These are phyloP conservation scores for Pseudochirops cupreus DNA, from an alignment of 2,797 vertebrate genomes.

Conservation along the genomic window DNA sequence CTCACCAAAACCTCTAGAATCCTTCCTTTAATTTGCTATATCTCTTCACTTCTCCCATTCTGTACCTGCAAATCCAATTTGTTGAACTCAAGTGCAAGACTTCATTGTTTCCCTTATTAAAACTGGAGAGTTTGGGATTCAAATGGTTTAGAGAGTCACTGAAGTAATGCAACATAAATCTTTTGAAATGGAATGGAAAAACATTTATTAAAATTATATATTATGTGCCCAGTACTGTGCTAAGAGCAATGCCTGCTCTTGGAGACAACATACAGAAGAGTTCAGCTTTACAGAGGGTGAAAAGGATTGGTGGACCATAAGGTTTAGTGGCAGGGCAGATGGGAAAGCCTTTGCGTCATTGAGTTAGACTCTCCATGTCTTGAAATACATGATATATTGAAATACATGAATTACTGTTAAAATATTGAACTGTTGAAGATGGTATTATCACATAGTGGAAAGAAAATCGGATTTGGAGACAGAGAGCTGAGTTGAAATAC, in stretches of 20 bases:
- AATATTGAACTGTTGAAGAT: background rate
- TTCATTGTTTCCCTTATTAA: background rate
- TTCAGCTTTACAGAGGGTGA: background rate
- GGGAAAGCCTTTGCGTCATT: background rate
- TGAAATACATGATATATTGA: background rate
- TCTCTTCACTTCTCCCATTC: background rate
- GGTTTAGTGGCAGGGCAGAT: background rate
- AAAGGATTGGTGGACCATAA: background rate
- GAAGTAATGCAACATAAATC: background rate
- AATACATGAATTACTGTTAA: background rate
- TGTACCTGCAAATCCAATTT: background rate
- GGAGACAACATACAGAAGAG: background rate
- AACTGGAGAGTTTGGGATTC: background rate
- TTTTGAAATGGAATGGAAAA: background rate
- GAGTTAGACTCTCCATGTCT: background rate
- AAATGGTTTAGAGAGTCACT: background rate
- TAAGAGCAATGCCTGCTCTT: background rate
- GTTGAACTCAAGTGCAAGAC: background rate
- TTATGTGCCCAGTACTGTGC: background rate
- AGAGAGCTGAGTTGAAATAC: background rate
- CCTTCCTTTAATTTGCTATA: background rate
- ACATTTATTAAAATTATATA: background rate
- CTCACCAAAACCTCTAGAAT: background rate
- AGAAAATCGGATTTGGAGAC: background rate
- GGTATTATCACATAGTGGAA: background rate